These are phyloP conservation scores for Oreortyx pictus DNA, from an alignment of 2,797 vertebrate genomes.

Conservation along the genomic window DNA sequence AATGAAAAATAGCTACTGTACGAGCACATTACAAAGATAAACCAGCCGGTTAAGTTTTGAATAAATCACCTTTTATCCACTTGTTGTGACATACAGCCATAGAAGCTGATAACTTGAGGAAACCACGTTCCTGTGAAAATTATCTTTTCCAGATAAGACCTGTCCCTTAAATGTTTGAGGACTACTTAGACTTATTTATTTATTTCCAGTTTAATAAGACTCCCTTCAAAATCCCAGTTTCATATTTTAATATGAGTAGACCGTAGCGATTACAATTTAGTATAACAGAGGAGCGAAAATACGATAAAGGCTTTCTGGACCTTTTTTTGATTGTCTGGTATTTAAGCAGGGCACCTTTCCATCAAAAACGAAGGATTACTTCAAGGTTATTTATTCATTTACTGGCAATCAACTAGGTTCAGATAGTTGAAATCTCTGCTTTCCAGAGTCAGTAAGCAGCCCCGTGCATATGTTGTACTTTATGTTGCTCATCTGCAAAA, in stretches of 20 bases:
- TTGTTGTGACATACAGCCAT: constrained; percentile 24
- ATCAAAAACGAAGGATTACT: constrained; percentile 66
- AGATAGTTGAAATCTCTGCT: constrained; percentile 71
- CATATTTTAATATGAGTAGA: constrained; percentile 50
- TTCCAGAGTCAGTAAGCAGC: constrained; percentile 75
- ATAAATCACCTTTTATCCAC: constrained; percentile 71
- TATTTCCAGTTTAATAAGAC: constrained; percentile 60
- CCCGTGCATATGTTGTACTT: constrained; percentile 81
- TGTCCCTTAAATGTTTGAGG: constrained; percentile 38
- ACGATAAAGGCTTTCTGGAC: constrained; percentile 22
- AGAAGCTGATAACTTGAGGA: constrained; percentile 46
- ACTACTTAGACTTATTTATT: not conserved
- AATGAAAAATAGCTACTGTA: constrained; percentile 68
- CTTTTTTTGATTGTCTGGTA: constrained; percentile 36
- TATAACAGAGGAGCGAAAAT: constrained; percentile 27
- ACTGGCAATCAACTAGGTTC: constrained; percentile 71
- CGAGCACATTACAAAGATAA: constrained; percentile 51
- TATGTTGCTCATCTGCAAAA: constrained; percentile 88
- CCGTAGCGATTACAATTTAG: constrained; percentile 9
- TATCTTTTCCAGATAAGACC: constrained; percentile 31
- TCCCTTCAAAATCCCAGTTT: constrained; percentile 49
- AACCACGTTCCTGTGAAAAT: constrained; percentile 40
- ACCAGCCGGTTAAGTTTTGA: constrained; percentile 49
- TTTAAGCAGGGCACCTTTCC: constrained; percentile 64
- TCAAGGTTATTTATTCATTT: constrained; percentile 78